phyloP scores from a whole-genome alignment of 1,140 invertebrate species.

The Acromyrmex heyeri region DNA sequence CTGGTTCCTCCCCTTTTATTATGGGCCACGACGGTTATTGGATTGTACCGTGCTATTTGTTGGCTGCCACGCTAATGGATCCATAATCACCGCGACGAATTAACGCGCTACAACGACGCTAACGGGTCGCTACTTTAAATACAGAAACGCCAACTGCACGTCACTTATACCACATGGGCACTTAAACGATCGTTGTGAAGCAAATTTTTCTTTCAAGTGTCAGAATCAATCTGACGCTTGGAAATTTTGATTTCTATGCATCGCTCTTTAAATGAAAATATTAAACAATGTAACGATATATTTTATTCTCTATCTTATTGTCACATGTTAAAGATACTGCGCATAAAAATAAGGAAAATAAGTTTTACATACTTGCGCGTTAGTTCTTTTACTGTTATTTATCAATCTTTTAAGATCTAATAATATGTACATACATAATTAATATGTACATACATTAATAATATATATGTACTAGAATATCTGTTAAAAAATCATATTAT shows the following conservation, averaged over 20 bases:
- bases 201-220: conserved; percentile 3
- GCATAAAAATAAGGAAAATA: neutral
- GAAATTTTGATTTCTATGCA: neutral
- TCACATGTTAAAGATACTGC: neutral
- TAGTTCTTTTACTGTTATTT: neutral
- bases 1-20: conserved; percentile 81
- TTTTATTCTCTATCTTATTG: neutral
- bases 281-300: neutral
- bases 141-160: conserved; percentile 31
- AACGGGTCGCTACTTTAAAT: conserved; percentile 66
- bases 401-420: no score
- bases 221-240: neutral
- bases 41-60: conserved; percentile 84
- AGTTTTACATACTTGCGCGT: neutral
- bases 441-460: no score
- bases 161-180: conserved; percentile 38
- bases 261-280: neutral
- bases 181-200: conserved; percentile 18
- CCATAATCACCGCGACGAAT: conserved; percentile 83
- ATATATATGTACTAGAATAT: no score
- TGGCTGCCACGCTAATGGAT: conserved; percentile 85
- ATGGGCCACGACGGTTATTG: conserved; percentile 83
- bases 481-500: no score
- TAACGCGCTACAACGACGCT: conserved; percentile 74
- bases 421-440: no score